Evolutionary conservation across 2,113 vertebrate species (phyloP), one percentile per base, ranked within the genome.

Genomic region (Scomber colias): DNA sequence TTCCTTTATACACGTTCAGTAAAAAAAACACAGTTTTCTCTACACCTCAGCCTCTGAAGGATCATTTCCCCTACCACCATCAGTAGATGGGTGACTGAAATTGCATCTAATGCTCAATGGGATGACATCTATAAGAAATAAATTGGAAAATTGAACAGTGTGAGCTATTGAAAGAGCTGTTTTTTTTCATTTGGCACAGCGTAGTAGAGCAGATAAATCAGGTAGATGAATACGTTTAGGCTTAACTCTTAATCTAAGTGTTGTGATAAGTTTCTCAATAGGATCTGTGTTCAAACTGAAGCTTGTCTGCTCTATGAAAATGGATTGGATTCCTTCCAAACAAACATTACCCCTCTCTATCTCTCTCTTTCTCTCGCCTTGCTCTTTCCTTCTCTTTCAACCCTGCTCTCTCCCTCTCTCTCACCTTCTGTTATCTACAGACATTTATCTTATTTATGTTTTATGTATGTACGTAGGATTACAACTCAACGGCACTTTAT

Each of bases 101-200:
- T 55, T 62, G 65, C 21, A 62, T 68, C 9, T 78, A 60, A 72
- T 79, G 46, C 69, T 82, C 51, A 45, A 0, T 54, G 14, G 24
- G 49, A 49, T 54, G 45, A 68, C 13, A 55, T 64, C 10, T 44
- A 44, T n/a, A 56, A 21, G 40, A 60, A 59, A 55, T 50, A 56
- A 64, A 64, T 12, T 16, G 35, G 24, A 15, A 71, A 77, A 72
- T 4, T 31, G 6, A 71, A 15, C 16, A 31, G 46, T 30, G 30
- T 3, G 35, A n/a, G 49, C 13, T 68, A 61, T 71, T 65, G 17
- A 70, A 74, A 70, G 35, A 60, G 51, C 13, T 4, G 1, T 57
- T 54, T 48, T 21, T 27, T 56, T 48, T 49, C 5, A 19, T 62
- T 67, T 2, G 3, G 24, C 48, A 27, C 31, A 57, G 11, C 19